Percentiles rank a stretch among this genome's conserved stretches.
These are phyloP conservation scores for Pseudomugil gertrudae DNA, from an alignment of 2,797 vertebrate species.

Conservation along the genomic window DNA sequence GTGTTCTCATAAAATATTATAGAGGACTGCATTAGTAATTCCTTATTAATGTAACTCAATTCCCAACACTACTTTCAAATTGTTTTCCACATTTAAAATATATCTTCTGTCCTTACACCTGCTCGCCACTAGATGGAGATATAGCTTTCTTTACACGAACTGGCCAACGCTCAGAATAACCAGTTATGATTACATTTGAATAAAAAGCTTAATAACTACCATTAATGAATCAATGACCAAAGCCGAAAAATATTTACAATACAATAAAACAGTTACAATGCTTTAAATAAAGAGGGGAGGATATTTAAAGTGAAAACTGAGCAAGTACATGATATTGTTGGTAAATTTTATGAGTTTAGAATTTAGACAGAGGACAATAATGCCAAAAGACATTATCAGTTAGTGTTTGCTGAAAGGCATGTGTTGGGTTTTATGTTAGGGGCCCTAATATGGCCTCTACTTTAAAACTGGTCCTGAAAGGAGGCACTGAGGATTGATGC, in stretches of 20 bases:
- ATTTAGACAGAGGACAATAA: not conserved
- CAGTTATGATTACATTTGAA: not conserved
- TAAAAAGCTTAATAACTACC: slow-evolving; percentile 31
- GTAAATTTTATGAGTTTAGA: not conserved
- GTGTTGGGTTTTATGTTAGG: too few relatives aligned
- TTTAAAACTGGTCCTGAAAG: too few relatives aligned
- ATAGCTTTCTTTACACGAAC: slow-evolving; percentile 23
- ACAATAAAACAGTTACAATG: slow-evolving; percentile 1
- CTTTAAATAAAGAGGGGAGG: not conserved
- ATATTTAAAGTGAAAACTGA: not conserved
- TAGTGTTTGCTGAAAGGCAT: not conserved
- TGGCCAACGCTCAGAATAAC: not conserved
- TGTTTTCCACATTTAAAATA: not conserved
- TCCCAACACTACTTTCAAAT: not conserved
- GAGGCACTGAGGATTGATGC: not conserved
- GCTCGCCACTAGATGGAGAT: slow-evolving; percentile 75
- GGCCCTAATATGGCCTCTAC: not conserved
- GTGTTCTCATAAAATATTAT: not conserved
- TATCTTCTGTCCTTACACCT: slow-evolving; percentile 7
- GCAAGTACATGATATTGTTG: not conserved
- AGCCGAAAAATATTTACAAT: slow-evolving; percentile 11
- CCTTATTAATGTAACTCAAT: not conserved
- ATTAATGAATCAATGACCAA: not conserved
- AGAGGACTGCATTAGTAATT: not conserved
- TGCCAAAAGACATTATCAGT: not conserved